Percentiles rank a stretch among this genome's conserved stretches.
phyloP scores from a whole-genome alignment of 2,113 vertebrate species.

The Perca fluviatilis region DNA sequence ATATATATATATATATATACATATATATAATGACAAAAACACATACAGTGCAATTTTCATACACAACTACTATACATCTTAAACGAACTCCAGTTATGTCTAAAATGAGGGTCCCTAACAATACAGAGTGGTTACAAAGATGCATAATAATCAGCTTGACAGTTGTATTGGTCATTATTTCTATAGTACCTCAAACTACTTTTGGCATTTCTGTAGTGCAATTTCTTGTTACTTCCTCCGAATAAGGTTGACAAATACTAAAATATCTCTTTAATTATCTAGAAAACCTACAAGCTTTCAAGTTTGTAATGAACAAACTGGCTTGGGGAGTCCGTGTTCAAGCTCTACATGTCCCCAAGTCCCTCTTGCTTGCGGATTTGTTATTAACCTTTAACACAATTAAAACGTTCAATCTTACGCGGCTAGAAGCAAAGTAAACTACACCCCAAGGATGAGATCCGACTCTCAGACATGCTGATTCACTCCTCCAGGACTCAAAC shows the following conservation, averaged over 20 bases:
- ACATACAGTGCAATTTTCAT: neutral
- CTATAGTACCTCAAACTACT: neutral
- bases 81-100: neutral
- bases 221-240: neutral
- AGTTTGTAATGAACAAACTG: neutral
- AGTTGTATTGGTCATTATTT: neutral
- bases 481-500: conserved; percentile 62
- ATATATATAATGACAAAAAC: neutral
- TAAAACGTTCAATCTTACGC: conserved; percentile 32
- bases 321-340: neutral
- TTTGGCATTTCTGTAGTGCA: neutral
- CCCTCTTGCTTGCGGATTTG: conserved; percentile 14
- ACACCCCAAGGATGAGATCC: conserved; percentile 28
- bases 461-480: conserved; percentile 76
- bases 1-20: too few relatives aligned
- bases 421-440: conserved; percentile 36
- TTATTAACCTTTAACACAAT: conserved; percentile 54
- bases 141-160: neutral
- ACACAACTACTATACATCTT: neutral
- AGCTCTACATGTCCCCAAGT: neutral
- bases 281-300: conserved; percentile 2
- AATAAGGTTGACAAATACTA: neutral
- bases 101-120: neutral
- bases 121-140: neutral
- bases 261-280: neutral